Evolutionary conservation across 2,113 vertebrate species (phyloP).

Genomic region (Butastur rufipennis): DNA sequence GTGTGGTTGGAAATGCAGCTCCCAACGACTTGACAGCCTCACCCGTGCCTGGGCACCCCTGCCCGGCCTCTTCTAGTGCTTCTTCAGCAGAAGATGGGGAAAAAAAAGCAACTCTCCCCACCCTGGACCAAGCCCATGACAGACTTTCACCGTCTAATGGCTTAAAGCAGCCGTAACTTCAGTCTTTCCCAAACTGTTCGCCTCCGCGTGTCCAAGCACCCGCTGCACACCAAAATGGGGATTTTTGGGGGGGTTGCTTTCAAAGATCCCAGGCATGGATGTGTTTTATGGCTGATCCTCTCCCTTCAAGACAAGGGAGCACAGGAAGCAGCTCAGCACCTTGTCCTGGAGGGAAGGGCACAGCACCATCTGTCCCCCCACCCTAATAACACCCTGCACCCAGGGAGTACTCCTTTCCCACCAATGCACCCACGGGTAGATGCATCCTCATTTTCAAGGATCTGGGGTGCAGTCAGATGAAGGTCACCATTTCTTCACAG

Average conservation of each 20-base stretch:
- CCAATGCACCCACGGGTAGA: rapidly evolving
- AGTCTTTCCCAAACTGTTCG: neutral
- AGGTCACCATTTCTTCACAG: neutral
- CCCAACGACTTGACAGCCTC: rapidly evolving
- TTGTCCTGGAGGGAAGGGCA: rapidly evolving
- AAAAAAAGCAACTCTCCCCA: neutral
- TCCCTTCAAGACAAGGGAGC: neutral
- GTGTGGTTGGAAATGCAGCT: rapidly evolving
- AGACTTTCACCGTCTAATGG: neutral
- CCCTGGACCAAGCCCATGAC: rapidly evolving
- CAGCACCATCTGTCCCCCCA: rapidly evolving
- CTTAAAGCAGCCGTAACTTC: neutral
- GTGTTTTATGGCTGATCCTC: neutral
- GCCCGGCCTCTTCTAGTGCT: neutral
- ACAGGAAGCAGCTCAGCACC: rapidly evolving
- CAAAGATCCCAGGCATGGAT: neutral
- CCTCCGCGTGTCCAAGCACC: rapidly evolving
- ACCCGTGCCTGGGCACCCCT: rapidly evolving
- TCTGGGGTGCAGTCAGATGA: rapidly evolving
- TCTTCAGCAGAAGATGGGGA: neutral
- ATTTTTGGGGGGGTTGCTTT: neutral
- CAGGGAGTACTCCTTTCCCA: neutral
- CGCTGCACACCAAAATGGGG: rapidly evolving
- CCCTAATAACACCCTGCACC: neutral
- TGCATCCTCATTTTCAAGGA: neutral